Conservation (phyloP, 2,113 vertebrate species). For the Brachyhypopomus occidentalis region DNA sequence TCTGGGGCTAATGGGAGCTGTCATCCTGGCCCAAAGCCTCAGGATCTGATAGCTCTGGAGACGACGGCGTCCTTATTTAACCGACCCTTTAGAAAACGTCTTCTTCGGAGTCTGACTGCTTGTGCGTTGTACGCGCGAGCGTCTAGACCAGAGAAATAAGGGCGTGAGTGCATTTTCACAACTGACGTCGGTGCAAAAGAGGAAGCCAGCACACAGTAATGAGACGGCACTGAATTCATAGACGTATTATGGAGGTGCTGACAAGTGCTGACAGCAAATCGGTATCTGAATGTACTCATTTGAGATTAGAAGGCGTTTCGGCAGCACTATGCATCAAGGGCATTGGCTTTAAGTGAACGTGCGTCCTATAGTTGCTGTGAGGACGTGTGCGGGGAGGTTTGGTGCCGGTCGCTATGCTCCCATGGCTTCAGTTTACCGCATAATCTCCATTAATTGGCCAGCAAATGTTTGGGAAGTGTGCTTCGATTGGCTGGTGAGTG, state of each 20-base stretch:
- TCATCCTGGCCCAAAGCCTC: slow-evolving; percentile 16
- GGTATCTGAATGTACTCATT: neutral
- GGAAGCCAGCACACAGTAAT: neutral
- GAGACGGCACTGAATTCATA: neutral
- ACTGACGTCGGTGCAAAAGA: neutral
- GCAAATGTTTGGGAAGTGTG: slow-evolving; percentile 13
- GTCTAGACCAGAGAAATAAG: slow-evolving; percentile 5
- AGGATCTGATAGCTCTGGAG: slow-evolving; percentile 18
- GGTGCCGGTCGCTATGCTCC: neutral
- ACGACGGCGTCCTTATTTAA: slow-evolving; percentile 32
- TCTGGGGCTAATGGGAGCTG: slow-evolving; percentile 30
- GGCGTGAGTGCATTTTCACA: too few species aligned
- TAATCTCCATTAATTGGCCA: slow-evolving; percentile 34
- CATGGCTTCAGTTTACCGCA: neutral
- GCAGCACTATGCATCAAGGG: neutral
- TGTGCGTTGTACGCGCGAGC: neutral
- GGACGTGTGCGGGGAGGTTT: neutral
- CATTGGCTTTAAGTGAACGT: neutral
- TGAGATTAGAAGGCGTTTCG: neutral
- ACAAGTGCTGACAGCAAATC: neutral
- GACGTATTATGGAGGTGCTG: neutral
- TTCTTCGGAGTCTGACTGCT: neutral
- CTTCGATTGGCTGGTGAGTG: slow-evolving; percentile 33
- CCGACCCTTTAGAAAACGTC: slow-evolving; percentile 32
- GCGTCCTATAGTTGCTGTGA: too few species aligned